A percentile compares a stretch with the other conserved stretches of the same genome.
Conservation (phyloP, 2,113 vertebrate species). For the Indri indri region DNA sequence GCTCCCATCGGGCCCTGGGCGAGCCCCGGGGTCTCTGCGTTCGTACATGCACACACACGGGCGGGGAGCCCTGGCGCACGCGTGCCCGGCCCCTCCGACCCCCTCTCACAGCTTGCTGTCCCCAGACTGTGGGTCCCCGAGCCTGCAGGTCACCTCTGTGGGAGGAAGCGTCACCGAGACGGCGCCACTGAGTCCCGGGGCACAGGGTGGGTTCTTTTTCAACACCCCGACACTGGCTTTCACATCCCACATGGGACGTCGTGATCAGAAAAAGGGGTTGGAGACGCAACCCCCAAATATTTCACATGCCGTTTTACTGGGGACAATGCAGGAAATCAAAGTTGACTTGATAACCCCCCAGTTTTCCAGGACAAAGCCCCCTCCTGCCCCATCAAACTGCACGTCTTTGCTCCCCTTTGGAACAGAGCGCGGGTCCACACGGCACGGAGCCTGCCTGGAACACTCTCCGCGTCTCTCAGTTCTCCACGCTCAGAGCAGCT, state of each 20-base stretch:
- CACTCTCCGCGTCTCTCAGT: no score
- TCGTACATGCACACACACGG: no score
- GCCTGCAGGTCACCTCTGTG: accelerated
- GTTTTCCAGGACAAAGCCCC: neutral
- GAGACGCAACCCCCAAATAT: neutral
- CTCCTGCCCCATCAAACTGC: neutral
- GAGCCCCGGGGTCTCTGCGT: neutral
- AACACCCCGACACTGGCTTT: accelerated
- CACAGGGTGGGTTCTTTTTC: no score
- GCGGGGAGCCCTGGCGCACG: no score
- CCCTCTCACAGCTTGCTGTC: accelerated
- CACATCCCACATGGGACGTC: neutral
- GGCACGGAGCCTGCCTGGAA: accelerated
- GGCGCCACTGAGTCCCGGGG: neutral
- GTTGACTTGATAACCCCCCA: neutral
- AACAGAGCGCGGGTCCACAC: neutral
- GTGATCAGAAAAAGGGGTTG: neutral
- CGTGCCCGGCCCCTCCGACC: no score
- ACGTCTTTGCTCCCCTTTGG: neutral
- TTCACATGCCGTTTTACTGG: neutral
- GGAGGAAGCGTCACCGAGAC: accelerated
- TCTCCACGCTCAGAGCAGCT: no score
- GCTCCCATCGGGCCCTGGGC: neutral
- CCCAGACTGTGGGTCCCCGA: accelerated
- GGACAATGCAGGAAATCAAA: neutral